A percentile compares a stretch with the other conserved stretches of the same genome.
These are phyloP conservation scores for Catharus fuscescens DNA, from an alignment of 2,113 vertebrate genomes.

Conservation along the genomic window DNA sequence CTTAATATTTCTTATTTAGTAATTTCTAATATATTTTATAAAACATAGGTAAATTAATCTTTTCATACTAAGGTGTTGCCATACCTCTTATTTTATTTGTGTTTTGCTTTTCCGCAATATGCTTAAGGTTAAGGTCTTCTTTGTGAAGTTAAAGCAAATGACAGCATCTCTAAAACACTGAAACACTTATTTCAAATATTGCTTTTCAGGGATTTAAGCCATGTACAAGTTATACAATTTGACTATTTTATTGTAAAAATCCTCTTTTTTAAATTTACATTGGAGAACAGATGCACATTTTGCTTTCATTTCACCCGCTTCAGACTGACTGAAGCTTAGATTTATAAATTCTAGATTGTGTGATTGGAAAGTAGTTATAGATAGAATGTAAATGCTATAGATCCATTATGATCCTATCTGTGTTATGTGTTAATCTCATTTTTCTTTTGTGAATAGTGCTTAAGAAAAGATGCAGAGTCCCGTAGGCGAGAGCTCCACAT, in stretches of 20 bases:
- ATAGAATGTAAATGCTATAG: background rate
- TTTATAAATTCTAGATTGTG: background rate
- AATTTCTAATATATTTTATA: background rate
- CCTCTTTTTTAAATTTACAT: background rate
- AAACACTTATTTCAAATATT: background rate
- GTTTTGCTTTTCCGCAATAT: background rate
- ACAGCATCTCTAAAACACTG: background rate
- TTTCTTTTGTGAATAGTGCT: slow-evolving; percentile 77
- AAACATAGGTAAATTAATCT: background rate
- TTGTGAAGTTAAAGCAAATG: background rate
- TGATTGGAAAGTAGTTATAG: background rate
- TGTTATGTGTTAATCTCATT: background rate
- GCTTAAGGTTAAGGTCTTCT: background rate
- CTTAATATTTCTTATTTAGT: background rate
- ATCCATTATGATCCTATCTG: background rate
- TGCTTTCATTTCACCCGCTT: background rate
- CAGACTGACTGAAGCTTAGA: background rate
- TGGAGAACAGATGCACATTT: background rate
- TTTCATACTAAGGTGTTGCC: background rate
- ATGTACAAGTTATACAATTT: background rate
- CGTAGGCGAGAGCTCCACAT: slow-evolving; percentile 93
- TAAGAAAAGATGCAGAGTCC: slow-evolving; percentile 96
- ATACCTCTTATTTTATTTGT: background rate
- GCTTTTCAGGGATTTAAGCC: background rate
- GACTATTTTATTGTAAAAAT: background rate